Evolutionary conservation across 2,113 vertebrate species (phyloP).

Genomic region (Oriolus oriolus): DNA sequence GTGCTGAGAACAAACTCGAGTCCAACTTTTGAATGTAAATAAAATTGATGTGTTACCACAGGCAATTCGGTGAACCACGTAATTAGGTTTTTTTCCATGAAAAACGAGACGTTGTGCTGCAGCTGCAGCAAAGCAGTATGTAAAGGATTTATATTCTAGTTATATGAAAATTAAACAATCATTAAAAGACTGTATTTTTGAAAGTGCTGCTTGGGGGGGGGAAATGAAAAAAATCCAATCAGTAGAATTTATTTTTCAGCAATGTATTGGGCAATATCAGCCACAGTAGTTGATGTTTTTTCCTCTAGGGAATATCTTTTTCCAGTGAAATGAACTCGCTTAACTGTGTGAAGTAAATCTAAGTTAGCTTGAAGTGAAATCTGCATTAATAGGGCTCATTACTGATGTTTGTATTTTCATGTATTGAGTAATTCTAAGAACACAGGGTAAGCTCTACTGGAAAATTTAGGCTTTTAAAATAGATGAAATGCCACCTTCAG

Average conservation of each 20-base stretch:
- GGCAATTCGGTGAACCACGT: slow-evolving; percentile 67
- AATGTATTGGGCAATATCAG: slow-evolving; percentile 21
- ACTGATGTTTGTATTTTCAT: slow-evolving; percentile 10
- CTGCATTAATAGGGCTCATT: slow-evolving; percentile 34
- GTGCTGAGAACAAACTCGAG: slow-evolving; percentile 40
- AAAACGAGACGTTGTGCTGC: slow-evolving; percentile 66
- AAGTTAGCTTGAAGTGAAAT: slow-evolving; percentile 30
- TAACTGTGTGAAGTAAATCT: slow-evolving; percentile 49
- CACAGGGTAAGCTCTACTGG: neutral
- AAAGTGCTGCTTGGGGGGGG: slow-evolving; percentile 27
- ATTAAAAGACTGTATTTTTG: slow-evolving; percentile 64
- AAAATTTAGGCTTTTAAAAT: neutral
- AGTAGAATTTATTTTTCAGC: slow-evolving; percentile 20
- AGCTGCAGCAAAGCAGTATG: slow-evolving; percentile 41
- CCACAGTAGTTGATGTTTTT: slow-evolving; percentile 10
- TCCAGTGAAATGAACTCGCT: slow-evolving; percentile 30
- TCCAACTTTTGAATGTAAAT: slow-evolving; percentile 73
- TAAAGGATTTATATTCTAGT: slow-evolving; percentile 61
- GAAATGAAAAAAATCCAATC: slow-evolving; percentile 35
- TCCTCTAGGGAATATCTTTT: slow-evolving; percentile 28
- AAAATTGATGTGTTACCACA: slow-evolving; percentile 70
- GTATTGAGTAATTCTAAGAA: neutral
- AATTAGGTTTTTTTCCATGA: slow-evolving; percentile 68
- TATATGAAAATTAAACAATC: slow-evolving; percentile 70
- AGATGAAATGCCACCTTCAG: neutral